A percentile compares a stretch with the other conserved stretches of the same genome.
These are phyloP conservation scores for Chunga burmeisteri DNA, from an alignment of 2,113 vertebrate species.

Conservation along the genomic window DNA sequence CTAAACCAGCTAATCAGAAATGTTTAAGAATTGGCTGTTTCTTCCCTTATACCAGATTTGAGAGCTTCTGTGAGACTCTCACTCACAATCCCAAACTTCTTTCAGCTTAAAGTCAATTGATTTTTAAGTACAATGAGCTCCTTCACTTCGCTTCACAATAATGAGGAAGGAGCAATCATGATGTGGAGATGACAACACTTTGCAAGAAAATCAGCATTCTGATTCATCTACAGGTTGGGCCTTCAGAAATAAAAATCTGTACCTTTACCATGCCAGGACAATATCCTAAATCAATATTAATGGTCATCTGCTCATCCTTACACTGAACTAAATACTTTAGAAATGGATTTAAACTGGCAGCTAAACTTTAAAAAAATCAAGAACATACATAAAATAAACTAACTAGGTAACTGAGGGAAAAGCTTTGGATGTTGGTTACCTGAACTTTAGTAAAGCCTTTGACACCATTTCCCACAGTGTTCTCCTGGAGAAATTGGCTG, in stretches of 20 bases:
- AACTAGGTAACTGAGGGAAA: neutral
- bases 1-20: neutral
- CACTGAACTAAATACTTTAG: neutral
- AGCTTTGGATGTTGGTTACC: neutral
- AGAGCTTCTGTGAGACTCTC: neutral
- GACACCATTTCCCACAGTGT: fast-evolving
- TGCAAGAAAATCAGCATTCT: neutral
- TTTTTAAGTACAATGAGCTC: neutral
- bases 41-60: neutral
- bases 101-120: neutral
- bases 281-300: neutral
- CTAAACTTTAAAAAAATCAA: neutral
- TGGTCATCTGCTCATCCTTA: neutral
- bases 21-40: neutral
- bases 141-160: neutral
- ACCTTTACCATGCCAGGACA: neutral
- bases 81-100: neutral
- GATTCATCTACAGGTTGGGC: neutral
- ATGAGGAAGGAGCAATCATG: fast-evolving
- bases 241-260: neutral
- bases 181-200: neutral
- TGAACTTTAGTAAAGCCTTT: neutral
- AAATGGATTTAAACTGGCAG: neutral
- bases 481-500: neutral
- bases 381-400: neutral